phyloP scores from a whole-genome alignment of 2,888 invertebrate species.

The Carabus problematicus region DNA sequence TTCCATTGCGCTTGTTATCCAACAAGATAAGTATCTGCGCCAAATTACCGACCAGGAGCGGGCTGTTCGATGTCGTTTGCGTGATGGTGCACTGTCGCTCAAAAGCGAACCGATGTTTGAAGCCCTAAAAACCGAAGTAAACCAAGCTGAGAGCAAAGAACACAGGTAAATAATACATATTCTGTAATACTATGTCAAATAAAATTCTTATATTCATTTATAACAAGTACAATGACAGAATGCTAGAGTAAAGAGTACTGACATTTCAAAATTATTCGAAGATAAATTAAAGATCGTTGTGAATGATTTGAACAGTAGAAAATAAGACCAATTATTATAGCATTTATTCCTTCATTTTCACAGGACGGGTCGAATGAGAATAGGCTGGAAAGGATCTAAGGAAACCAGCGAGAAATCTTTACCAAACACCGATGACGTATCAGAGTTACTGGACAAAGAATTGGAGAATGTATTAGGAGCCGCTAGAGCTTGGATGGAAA shows the following conservation, averaged over 20 bases:
- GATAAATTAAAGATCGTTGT: not conserved
- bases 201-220: not conserved
- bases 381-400: slow-evolving; percentile 49
- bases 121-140: slow-evolving; percentile 63
- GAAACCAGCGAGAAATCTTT: slow-evolving; percentile 34
- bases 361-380: slow-evolving; percentile 68
- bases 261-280: not conserved
- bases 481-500: slow-evolving; percentile 77
- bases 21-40: slow-evolving; percentile 77
- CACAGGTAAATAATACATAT: slow-evolving; percentile 52
- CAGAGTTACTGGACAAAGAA: slow-evolving; percentile 33
- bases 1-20: slow-evolving; percentile 72
- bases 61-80: slow-evolving; percentile 67
- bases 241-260: not conserved
- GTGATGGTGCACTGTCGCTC: slow-evolving; percentile 64
- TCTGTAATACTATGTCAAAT: slow-evolving; percentile 54
- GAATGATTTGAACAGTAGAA: not conserved
- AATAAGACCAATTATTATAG: not conserved
- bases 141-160: slow-evolving; percentile 59
- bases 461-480: slow-evolving; percentile 50
- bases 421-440: slow-evolving; percentile 56
- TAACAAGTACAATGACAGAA: not conserved
- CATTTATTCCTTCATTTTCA: slow-evolving; percentile 34
- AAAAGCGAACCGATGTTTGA: slow-evolving; percentile 64
- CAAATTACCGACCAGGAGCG: slow-evolving; percentile 76